Percentiles rank a stretch among this genome's conserved stretches.
Conservation (phyloP, 2,113 vertebrate species). For the Motacilla tschutschensis region DNA sequence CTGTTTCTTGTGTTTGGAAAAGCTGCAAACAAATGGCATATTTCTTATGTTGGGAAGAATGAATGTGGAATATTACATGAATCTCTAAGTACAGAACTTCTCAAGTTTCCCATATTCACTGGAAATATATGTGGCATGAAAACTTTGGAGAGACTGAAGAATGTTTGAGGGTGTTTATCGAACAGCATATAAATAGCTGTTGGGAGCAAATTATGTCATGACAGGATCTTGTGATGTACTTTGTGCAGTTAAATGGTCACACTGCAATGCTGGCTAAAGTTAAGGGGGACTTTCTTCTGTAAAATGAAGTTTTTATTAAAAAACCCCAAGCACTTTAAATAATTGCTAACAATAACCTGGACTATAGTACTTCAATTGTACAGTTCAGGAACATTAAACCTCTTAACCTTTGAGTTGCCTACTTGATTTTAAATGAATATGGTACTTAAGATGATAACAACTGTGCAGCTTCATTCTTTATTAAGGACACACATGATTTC, state of each 20-base stretch:
- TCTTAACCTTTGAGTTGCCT: constrained; percentile 73
- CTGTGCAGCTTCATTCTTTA: constrained; percentile 50
- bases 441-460: constrained; percentile 66
- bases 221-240: background rate
- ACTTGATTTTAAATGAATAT: constrained; percentile 70
- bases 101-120: background rate
- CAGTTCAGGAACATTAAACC: constrained; percentile 69
- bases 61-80: background rate
- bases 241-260: background rate
- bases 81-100: background rate
- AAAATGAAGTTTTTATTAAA: constrained; percentile 45
- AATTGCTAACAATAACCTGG: constrained; percentile 67
- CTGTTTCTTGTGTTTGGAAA: background rate
- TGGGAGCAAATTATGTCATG: background rate
- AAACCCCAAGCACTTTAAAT: constrained; percentile 16
- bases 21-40: background rate
- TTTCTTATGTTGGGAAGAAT: background rate
- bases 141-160: background rate
- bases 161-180: background rate
- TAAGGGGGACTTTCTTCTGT: background rate
- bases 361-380: constrained; percentile 54
- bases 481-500: constrained; percentile 61
- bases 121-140: background rate
- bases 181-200: background rate
- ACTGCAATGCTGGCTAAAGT: constrained; percentile 1